Evolutionary conservation across 2,888 invertebrate genomes (phyloP), one percentile per base, ranked within the genome.

Genomic region (Agriopis aurantiaria): DNA sequence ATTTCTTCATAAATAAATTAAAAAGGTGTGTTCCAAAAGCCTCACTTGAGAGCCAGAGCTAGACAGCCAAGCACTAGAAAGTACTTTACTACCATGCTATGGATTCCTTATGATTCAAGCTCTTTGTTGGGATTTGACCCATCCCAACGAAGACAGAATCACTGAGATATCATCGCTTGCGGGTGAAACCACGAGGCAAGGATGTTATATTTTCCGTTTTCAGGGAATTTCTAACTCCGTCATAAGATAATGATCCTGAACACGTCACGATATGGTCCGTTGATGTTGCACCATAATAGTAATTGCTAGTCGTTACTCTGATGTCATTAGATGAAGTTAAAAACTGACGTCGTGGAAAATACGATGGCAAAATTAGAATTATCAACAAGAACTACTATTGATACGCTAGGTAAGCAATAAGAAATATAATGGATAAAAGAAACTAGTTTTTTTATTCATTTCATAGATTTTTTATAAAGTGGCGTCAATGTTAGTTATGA

Each of bases 231-330:
- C 69, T 61, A 1, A 57, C 7, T 8, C 33, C 69, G 65, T 65
- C 65, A 69, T 43, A 1, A 65, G 41, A 57, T 69, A 69, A 69
- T 69, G 56, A 56, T n/a, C 33, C 33, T 8, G 14, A n/a, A 14
- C 8, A 45, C 57, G 65, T 69, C 55, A 65, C n/a, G 59, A 49
- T 12, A 17, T 17, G 68, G 48, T 68, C 48, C n/a, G 55, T 9
- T 60, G 64, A 57, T 52, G 43, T 23, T 23, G 45, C 40, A 48
- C 40, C 61, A 61, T 60, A 3, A 53, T 9, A n/a, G 57, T 53
- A 52, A 62, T 62, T 52, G 40, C n/a, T 8, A 45, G 17, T 46
- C 46, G 57, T 68, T 68, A 68, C 45, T 17, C 12, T 56, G 58
- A 57, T 43, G 57, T 56, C 40, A 40, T 46, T 40, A 55, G 11